Evolutionary conservation across 2,113 vertebrate species (phyloP).

Genomic region (Rattus rattus): DNA sequence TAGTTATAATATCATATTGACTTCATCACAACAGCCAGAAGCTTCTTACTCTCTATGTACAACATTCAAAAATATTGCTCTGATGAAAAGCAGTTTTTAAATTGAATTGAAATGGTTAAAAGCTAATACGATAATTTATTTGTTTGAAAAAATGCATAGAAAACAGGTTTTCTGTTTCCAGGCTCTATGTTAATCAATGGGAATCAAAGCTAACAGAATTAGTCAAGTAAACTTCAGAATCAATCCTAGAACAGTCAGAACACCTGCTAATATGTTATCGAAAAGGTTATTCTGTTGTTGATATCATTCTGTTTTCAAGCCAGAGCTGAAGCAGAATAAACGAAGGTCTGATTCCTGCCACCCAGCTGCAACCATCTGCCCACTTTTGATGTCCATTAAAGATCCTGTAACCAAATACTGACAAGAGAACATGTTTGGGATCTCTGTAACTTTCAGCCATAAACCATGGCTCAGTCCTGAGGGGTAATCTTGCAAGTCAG

Average conservation of each 20-base stretch:
- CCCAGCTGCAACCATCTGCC: background rate
- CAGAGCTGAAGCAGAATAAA: background rate
- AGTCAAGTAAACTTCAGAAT: background rate
- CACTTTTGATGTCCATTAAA: background rate
- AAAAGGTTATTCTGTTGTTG: background rate
- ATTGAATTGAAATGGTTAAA: conserved; percentile 11
- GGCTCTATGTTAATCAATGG: background rate
- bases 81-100: background rate
- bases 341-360: background rate
- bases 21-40: background rate
- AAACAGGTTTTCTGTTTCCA: background rate
- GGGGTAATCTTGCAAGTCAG: background rate
- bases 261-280: background rate
- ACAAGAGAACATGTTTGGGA: background rate
- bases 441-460: background rate
- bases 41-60: background rate
- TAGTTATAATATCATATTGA: conserved; percentile 16
- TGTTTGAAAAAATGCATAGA: background rate
- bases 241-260: background rate
- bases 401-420: background rate
- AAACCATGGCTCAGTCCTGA: background rate
- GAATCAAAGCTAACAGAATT: conserved; percentile 15
- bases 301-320: background rate
- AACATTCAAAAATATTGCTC: background rate
- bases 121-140: background rate